Percentiles rank a stretch among this genome's conserved stretches.
phyloP scores from a whole-genome alignment of 2,888 invertebrate genomes.

The Empis livida region DNA sequence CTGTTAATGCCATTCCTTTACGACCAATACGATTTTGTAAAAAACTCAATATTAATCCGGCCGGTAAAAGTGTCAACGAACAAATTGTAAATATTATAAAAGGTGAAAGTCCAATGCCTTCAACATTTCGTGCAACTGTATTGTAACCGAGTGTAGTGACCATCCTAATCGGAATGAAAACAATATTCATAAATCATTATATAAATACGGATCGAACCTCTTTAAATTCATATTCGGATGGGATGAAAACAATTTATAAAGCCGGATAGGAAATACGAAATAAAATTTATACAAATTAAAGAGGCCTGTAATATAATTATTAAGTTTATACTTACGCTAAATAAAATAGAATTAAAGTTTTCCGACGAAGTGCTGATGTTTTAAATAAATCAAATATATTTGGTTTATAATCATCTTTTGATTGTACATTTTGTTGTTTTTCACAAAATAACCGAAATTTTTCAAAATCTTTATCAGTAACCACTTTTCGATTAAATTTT shows the following conservation, averaged over 20 bases:
- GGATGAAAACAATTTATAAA: too few species aligned
- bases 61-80: slow-evolving; percentile 37
- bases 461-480: slow-evolving; percentile 19
- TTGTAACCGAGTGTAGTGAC: slow-evolving; percentile 40
- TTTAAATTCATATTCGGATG: too few species aligned
- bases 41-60: slow-evolving; percentile 28
- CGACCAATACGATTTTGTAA: slow-evolving; percentile 20
- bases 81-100: slow-evolving; percentile 37
- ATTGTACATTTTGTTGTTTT: slow-evolving; percentile 3
- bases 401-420: background rate
- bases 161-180: slow-evolving; percentile 37
- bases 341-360: slow-evolving; percentile 37
- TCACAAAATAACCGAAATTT: slow-evolving; percentile 11
- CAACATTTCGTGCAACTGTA: slow-evolving; percentile 38
- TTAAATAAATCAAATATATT: slow-evolving; percentile 30
- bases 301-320: too few species aligned
- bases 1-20: slow-evolving; percentile 37
- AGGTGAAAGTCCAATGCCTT: slow-evolving; percentile 35
- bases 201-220: too few species aligned
- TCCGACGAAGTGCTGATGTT: slow-evolving; percentile 36
- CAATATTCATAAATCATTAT: too few species aligned
- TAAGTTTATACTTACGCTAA: slow-evolving; percentile 43
- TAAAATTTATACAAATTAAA: too few species aligned
- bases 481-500: slow-evolving; percentile 31
- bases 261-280: too few species aligned